Percentiles rank a stretch among this genome's conserved stretches.
Evolutionary conservation across 2,888 invertebrate species (phyloP).

Genomic region (Galerucella nymphaeae): DNA sequence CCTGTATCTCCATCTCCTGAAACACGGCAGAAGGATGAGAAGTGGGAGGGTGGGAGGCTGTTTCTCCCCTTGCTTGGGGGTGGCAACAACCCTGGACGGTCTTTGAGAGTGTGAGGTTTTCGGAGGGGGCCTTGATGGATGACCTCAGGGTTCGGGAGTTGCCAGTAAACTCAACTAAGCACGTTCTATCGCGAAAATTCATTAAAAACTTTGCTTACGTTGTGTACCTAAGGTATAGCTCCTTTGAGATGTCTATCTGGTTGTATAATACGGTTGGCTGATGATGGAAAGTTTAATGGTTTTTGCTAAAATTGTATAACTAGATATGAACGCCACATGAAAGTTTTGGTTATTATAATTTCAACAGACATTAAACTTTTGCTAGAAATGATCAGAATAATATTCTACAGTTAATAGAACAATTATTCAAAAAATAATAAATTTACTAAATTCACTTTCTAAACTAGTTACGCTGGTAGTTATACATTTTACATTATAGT

Average conservation of each 20-base stretch:
- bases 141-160: slow-evolving; percentile 62
- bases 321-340: slow-evolving; percentile 15
- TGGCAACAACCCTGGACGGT: slow-evolving; percentile 53
- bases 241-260: slow-evolving; percentile 54
- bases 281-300: slow-evolving; percentile 31
- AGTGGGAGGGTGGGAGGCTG: slow-evolving; percentile 50
- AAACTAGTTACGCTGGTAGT: no score
- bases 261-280: slow-evolving; percentile 8
- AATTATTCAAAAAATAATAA: no score
- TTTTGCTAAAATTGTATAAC: slow-evolving; percentile 29
- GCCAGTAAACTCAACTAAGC: slow-evolving; percentile 48
- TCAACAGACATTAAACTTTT: background rate
- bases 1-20: slow-evolving; percentile 50
- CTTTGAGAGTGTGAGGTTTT: slow-evolving; percentile 57
- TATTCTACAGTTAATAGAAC: background rate
- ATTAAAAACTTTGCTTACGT: slow-evolving; percentile 56
- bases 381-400: background rate
- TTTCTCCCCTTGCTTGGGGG: slow-evolving; percentile 54
- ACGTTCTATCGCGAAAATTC: slow-evolving; percentile 51
- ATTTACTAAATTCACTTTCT: no score
- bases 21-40: slow-evolving; percentile 56
- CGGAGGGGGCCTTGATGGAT: slow-evolving; percentile 64
- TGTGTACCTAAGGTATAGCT: slow-evolving; percentile 56
- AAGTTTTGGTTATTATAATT: slow-evolving; percentile 1
- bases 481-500: no score